Conservation (phyloP, 2,113 vertebrate genomes). For the Heterochromis multidens region DNA sequence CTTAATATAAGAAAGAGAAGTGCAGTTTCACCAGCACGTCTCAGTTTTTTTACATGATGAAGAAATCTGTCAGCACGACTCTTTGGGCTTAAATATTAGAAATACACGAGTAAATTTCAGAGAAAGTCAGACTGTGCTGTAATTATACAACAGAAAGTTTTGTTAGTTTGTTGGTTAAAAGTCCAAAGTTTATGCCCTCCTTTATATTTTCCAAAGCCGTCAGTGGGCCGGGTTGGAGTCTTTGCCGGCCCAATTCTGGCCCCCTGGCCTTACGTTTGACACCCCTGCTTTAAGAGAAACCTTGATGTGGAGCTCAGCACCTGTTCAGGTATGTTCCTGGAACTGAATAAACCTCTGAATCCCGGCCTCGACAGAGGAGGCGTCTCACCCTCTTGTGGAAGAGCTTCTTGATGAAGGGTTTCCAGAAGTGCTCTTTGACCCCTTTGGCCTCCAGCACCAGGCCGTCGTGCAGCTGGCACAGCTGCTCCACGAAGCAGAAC, state of each 20-base stretch:
- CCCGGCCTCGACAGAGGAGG: no score
- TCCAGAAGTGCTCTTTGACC: slow-evolving; percentile 97
- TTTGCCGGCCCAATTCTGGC: not conserved
- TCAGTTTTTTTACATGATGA: not conserved
- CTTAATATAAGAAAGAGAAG: not conserved
- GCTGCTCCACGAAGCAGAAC: slow-evolving; percentile 87
- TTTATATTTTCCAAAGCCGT: no score
- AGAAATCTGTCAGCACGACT: no score
- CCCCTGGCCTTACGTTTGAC: not conserved
- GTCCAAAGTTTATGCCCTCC: no score
- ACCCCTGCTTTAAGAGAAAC: not conserved
- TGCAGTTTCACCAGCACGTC: not conserved
- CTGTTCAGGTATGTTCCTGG: not conserved
- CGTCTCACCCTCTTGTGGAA: slow-evolving; percentile 87
- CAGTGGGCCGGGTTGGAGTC: not conserved
- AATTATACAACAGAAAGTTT: no score
- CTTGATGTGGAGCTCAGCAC: rapidly evolving
- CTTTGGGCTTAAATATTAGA: no score
- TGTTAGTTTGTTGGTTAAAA: no score
- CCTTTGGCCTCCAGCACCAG: slow-evolving; percentile 94
- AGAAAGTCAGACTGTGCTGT: not conserved
- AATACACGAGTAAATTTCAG: not conserved
- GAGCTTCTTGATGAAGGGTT: slow-evolving; percentile 90
- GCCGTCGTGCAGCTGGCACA: slow-evolving; percentile 89
- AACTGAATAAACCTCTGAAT: not conserved